Conservation (phyloP, 2,113 vertebrate species). For the Neolamprologus sp. region DNA sequence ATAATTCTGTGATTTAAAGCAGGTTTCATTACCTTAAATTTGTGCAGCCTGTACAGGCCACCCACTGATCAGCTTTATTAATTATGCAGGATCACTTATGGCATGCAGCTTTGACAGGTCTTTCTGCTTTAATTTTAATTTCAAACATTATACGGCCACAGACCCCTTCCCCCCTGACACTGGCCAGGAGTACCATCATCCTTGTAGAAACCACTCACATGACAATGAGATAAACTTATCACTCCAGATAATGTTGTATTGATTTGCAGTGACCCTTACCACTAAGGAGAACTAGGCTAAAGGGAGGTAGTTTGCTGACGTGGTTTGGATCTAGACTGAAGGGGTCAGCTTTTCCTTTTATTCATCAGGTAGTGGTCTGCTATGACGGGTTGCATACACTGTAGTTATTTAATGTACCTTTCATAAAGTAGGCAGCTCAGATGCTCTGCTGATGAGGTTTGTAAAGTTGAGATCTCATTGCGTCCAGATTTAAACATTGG, state of each 20-base stretch:
- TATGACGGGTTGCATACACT: not conserved
- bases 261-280: not conserved
- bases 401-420: not conserved
- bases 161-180: not conserved
- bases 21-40: not conserved
- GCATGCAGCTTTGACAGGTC: not conserved
- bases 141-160: fast-evolving
- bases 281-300: not conserved
- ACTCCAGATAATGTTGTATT: not conserved
- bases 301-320: too few species aligned
- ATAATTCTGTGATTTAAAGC: not conserved
- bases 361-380: not conserved
- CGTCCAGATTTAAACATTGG: not conserved
- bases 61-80: not conserved
- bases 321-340: not conserved
- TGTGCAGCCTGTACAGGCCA: not conserved
- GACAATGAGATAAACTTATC: not conserved
- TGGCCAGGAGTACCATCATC: not conserved
- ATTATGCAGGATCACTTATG: not conserved
- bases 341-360: not conserved
- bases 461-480: not conserved
- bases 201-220: not conserved
- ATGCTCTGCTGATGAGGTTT: not conserved
- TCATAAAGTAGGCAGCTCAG: not conserved
- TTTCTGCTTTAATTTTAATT: not conserved